Percentiles rank a stretch among this genome's conserved stretches.
These are phyloP conservation scores for Nesometra sesokonis DNA, from an alignment of 35 echinoderm and acorn worm species.

Conservation along the genomic window DNA sequence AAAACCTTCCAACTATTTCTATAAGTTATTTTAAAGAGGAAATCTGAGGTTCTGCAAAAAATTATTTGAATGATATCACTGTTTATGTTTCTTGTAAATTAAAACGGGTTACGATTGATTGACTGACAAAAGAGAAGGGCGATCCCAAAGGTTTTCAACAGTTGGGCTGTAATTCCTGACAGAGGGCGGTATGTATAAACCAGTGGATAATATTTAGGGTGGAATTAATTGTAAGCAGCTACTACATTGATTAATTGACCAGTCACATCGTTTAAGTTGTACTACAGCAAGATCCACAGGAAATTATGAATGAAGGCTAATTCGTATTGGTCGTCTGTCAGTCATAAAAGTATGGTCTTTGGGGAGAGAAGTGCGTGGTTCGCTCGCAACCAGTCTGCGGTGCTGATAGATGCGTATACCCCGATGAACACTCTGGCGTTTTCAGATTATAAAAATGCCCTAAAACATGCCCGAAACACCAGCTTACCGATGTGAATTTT, in stretches of 20 bases:
- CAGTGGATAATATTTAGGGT: neutral
- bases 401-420: neutral
- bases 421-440: neutral
- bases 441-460: neutral
- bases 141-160: no score
- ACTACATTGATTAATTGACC: neutral
- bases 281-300: neutral
- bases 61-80: no score
- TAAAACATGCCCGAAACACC: neutral
- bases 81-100: no score
- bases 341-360: neutral
- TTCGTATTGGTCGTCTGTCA: neutral
- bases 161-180: no score
- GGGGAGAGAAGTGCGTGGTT: neutral
- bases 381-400: neutral
- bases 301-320: neutral
- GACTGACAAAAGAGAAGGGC: no score
- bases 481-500: neutral
- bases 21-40: no score
- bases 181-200: no score
- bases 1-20: no score
- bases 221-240: neutral
- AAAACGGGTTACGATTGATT: no score
- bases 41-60: no score
- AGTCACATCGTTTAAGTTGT: neutral